Conservation (phyloP, 1,140 invertebrate genomes). For the Muscidifurax raptorellus region DNA sequence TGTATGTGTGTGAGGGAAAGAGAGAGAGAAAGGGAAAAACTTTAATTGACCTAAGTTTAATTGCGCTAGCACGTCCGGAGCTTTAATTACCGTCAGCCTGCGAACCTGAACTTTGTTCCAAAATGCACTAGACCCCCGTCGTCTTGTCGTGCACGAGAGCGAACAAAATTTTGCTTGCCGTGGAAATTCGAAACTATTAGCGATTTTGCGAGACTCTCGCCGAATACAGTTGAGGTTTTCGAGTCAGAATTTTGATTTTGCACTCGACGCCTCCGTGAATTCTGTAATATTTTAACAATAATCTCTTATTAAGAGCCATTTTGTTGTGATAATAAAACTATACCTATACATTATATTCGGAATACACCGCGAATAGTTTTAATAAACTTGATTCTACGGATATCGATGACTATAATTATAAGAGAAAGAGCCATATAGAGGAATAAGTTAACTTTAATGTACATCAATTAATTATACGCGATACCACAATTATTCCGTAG, state of each 20-base stretch:
- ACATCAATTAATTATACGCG: no score
- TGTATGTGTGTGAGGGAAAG: no score
- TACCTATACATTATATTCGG: no score
- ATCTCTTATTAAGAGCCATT: no score
- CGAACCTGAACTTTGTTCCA: conserved; percentile 12
- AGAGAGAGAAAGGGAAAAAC: background rate
- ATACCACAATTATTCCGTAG: background rate
- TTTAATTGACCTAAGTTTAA: conserved; percentile 47
- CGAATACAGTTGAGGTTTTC: background rate
- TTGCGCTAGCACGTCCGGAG: conserved; percentile 24
- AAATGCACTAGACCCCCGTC: conserved; percentile 4
- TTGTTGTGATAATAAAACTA: no score
- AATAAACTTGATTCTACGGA: no score
- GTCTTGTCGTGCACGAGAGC: conserved; percentile 7
- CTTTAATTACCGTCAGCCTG: conserved; percentile 25
- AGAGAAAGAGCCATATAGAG: no score
- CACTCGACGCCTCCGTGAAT: no score
- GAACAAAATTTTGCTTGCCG: background rate
- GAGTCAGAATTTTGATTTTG: no score
- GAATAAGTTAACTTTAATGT: background rate
- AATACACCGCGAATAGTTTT: no score
- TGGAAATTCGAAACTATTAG: conserved; percentile 34
- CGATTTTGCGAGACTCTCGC: background rate
- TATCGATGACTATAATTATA: no score
- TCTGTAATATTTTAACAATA: no score